A percentile compares a stretch with the other conserved stretches of the same genome.
phyloP scores from a whole-genome alignment of 92 coral and sea anemone species.

The Bergia sp. region DNA sequence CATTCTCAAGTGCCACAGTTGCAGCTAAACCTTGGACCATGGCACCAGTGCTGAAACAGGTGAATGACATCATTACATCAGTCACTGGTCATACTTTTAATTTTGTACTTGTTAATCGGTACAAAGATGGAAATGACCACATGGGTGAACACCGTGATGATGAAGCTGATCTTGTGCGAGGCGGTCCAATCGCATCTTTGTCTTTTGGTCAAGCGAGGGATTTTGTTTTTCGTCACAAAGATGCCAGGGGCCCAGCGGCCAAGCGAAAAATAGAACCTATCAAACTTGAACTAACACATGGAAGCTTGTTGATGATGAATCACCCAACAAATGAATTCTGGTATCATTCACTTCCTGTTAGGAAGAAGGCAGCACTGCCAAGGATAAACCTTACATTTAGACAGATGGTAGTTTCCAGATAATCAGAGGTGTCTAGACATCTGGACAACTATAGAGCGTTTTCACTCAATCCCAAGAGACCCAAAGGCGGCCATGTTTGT shows the following conservation, averaged over 20 bases:
- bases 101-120: constrained; percentile 87
- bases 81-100: constrained; percentile 67
- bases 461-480: too few species aligned
- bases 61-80: constrained; percentile 55
- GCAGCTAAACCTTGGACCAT: constrained; percentile 72
- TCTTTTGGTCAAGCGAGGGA: constrained; percentile 85
- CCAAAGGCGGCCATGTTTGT: too few species aligned
- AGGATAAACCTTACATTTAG: constrained; percentile 86
- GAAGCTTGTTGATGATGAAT: constrained; percentile 81
- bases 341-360: constrained; percentile 85
- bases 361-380: constrained; percentile 63
- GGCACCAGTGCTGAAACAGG: constrained; percentile 66
- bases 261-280: constrained; percentile 71
- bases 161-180: constrained; percentile 66
- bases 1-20: constrained; percentile 80
- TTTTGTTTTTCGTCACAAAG: constrained; percentile 81
- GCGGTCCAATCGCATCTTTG: constrained; percentile 76
- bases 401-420: constrained; percentile 60
- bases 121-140: constrained; percentile 85
- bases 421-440: not conserved
- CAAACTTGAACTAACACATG: constrained; percentile 70
- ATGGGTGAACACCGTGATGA: constrained; percentile 91
- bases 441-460: too few species aligned
- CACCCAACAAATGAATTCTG: constrained; percentile 81
- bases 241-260: constrained; percentile 69